Evolutionary conservation across 2,113 vertebrate genomes (phyloP).

Genomic region (Falcunculus frontatus): DNA sequence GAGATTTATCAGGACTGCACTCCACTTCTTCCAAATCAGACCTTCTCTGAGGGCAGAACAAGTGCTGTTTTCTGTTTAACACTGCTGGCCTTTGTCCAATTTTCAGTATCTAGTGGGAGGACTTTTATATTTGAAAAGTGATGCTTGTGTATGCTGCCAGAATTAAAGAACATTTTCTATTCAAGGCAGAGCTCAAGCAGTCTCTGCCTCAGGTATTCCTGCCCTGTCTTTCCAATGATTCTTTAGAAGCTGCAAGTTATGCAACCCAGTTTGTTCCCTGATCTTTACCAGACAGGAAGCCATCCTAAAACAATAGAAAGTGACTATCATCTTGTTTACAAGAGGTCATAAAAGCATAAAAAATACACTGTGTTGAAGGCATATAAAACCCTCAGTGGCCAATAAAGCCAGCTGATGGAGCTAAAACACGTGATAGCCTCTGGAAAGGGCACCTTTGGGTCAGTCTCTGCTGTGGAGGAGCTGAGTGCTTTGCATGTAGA

Average conservation of each 20-base stretch:
- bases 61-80: not conserved
- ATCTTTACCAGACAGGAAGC: not conserved
- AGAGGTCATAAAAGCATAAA: not conserved
- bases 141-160: not conserved
- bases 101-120: not conserved
- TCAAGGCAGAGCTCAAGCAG: not conserved
- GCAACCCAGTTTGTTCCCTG: not conserved
- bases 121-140: constrained; percentile 13
- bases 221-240: not conserved
- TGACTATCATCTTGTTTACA: not conserved
- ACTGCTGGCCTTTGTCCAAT: not conserved
- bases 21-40: not conserved
- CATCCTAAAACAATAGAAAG: not conserved
- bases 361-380: not conserved
- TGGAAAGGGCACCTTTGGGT: not conserved
- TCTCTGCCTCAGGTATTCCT: not conserved
- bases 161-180: not conserved
- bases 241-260: not conserved
- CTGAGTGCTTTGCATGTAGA: not conserved
- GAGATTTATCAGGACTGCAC: not conserved
- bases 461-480: not conserved
- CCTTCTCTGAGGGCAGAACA: not conserved
- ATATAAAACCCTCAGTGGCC: not conserved
- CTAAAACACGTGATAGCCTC: not conserved
- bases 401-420: not conserved